These are phyloP conservation scores for Drosophila subpulchrella DNA, from an alignment of 1,140 invertebrate genomes.

Conservation along the genomic window DNA sequence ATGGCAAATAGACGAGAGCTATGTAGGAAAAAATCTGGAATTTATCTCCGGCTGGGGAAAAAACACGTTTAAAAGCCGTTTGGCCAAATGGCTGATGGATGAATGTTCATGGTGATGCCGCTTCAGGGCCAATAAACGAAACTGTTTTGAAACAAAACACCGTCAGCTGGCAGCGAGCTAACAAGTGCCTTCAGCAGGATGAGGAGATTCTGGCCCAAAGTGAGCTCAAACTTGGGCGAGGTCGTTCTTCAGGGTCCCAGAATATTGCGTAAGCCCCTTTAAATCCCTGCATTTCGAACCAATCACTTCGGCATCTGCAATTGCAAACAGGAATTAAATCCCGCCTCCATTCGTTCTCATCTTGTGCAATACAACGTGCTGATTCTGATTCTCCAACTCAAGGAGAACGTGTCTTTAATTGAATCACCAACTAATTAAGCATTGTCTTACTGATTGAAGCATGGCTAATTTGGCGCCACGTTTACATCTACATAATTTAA, in stretches of 20 bases:
- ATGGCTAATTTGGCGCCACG: background rate
- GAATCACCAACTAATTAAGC: conserved; percentile 21
- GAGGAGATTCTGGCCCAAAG: conserved; percentile 3
- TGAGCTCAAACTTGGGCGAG: background rate
- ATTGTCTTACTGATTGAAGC: conserved; percentile 1
- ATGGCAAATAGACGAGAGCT: conserved; percentile 12
- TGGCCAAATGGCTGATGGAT: conserved; percentile 7
- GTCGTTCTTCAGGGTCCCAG: conserved; percentile 5
- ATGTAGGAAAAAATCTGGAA: conserved; percentile 41
- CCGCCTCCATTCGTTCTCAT: conserved; percentile 31
- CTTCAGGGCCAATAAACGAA: conserved; percentile 52
- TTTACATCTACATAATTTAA: background rate
- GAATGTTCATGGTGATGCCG: conserved; percentile 8
- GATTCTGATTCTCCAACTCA: conserved; percentile 8
- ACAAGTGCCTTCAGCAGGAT: conserved; percentile 30
- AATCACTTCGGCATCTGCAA: conserved; percentile 5
- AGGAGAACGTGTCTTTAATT: conserved; percentile 25
- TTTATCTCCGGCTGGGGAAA: conserved; percentile 19
- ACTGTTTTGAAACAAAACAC: conserved; percentile 32
- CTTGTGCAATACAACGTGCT: conserved; percentile 44
- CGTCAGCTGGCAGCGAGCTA: conserved; percentile 10
- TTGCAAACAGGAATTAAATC: conserved; percentile 19
- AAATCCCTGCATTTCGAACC: background rate
- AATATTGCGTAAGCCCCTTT: conserved; percentile 21
- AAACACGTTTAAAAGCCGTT: conserved; percentile 35